These are phyloP conservation scores for Thomomys bottae DNA, from an alignment of 2,113 vertebrate genomes.

Conservation along the genomic window DNA sequence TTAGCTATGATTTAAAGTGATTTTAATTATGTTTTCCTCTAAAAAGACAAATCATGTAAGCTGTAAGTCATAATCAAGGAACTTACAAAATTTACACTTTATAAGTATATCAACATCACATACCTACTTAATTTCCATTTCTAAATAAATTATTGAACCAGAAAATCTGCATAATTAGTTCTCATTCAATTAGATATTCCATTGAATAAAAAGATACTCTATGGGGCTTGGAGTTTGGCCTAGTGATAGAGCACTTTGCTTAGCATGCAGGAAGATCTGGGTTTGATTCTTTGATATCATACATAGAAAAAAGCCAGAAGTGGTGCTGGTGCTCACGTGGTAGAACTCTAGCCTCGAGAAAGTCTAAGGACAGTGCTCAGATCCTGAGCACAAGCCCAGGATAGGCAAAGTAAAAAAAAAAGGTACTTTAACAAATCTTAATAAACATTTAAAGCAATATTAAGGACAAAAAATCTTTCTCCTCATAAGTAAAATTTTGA, in stretches of 20 bases:
- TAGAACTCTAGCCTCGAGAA: too few species aligned
- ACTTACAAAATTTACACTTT: constrained; percentile 80
- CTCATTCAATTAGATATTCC: constrained; percentile 25
- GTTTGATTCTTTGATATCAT: too few species aligned
- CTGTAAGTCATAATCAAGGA: constrained; percentile 77
- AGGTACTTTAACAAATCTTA: constrained; percentile 50
- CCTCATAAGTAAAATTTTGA: constrained; percentile 44
- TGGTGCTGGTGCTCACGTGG: too few species aligned
- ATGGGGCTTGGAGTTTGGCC: too few species aligned
- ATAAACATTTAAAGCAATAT: constrained; percentile 44
- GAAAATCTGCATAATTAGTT: background rate
- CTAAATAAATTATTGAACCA: constrained; percentile 63
- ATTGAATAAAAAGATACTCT: constrained; percentile 63
- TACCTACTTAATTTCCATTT: constrained; percentile 73
- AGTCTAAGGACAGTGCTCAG: too few species aligned
- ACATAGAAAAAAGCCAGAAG: too few species aligned
- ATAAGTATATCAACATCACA: constrained; percentile 72
- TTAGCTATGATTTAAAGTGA: constrained; percentile 78
- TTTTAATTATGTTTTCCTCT: constrained; percentile 44
- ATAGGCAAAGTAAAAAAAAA: too few species aligned
- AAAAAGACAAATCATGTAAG: constrained; percentile 76
- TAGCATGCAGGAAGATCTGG: too few species aligned
- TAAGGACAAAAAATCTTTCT: constrained; percentile 14
- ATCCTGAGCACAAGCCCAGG: too few species aligned
- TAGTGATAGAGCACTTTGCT: too few species aligned